Conservation (phyloP, 2,888 invertebrate genomes). For the Dilophus febrilis region DNA sequence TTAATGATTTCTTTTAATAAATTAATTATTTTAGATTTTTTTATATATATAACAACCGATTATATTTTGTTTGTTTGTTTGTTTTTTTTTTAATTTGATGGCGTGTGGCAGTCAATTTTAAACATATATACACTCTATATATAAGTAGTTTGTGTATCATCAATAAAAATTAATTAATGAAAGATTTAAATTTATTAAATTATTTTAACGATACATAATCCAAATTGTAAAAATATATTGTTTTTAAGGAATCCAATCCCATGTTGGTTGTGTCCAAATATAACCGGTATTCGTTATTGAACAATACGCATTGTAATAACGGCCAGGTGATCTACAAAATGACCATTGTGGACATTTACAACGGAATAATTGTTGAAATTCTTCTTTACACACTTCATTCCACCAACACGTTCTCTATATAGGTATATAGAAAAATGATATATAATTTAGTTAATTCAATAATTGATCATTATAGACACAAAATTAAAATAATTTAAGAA, state of each 20-base stretch:
- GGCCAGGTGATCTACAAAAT: constrained; percentile 66
- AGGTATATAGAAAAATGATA: constrained; percentile 17
- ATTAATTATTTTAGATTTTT: no score
- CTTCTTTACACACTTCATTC: constrained; percentile 86
- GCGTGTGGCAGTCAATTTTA: background rate
- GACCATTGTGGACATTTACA: constrained; percentile 82
- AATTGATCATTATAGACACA: constrained; percentile 5
- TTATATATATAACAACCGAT: no score
- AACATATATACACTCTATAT: background rate
- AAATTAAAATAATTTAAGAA: constrained; percentile 5
- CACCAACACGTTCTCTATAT: constrained; percentile 90
- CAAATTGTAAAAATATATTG: no score
- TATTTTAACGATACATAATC: no score
- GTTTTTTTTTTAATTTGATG: background rate
- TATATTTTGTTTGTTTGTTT: background rate
- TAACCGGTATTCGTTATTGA: constrained; percentile 81
- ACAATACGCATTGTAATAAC: constrained; percentile 80
- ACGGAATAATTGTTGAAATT: constrained; percentile 70
- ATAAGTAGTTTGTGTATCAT: no score
- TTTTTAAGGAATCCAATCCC: constrained; percentile 21
- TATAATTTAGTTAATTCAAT: no score
- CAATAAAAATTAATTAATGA: no score
- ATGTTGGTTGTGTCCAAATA: constrained; percentile 69
- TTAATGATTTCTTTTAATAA: no score
- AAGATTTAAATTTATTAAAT: no score